Percentiles rank a stretch among this genome's conserved stretches.
phyloP scores from a whole-genome alignment of 2,113 vertebrate genomes.

The Proteles cristata region DNA sequence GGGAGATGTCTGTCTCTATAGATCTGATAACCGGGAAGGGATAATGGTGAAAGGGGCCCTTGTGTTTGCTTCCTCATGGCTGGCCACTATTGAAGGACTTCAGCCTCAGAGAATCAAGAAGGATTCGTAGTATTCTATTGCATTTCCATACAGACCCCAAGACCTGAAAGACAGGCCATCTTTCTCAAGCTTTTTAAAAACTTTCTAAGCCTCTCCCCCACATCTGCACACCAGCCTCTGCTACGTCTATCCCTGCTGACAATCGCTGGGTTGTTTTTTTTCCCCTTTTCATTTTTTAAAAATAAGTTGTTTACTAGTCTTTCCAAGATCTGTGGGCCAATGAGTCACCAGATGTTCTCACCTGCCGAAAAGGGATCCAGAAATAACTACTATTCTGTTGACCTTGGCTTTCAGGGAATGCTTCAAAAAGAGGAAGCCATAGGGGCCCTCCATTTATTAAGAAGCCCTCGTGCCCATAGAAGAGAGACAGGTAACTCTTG shows the following conservation, averaged over 20 bases:
- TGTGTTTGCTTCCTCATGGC: not conserved
- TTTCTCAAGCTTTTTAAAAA: too few relatives aligned
- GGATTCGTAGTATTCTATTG: not conserved
- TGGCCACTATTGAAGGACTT: not conserved
- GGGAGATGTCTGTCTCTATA: not conserved
- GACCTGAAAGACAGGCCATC: not conserved
- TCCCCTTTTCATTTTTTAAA: not conserved
- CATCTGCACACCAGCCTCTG: not conserved
- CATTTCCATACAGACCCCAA: not conserved
- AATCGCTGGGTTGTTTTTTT: not conserved
- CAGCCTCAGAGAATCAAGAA: not conserved
- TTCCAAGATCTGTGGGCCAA: not conserved
- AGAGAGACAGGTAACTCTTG: not conserved
- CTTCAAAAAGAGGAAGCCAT: not conserved
- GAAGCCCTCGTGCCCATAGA: not conserved
- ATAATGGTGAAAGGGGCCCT: not conserved
- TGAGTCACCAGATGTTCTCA: conserved; percentile 4
- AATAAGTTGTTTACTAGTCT: conserved; percentile 36
- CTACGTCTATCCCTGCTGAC: not conserved
- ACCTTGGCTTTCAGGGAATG: not conserved
- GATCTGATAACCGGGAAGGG: not conserved
- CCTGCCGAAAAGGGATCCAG: not conserved
- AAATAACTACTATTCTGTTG: not conserved
- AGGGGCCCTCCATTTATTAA: not conserved
- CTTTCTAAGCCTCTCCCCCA: not conserved